Base-by-base conservation (phyloP, 2,797 vertebrate species). In the Coracias cyanogaster region DNA sequence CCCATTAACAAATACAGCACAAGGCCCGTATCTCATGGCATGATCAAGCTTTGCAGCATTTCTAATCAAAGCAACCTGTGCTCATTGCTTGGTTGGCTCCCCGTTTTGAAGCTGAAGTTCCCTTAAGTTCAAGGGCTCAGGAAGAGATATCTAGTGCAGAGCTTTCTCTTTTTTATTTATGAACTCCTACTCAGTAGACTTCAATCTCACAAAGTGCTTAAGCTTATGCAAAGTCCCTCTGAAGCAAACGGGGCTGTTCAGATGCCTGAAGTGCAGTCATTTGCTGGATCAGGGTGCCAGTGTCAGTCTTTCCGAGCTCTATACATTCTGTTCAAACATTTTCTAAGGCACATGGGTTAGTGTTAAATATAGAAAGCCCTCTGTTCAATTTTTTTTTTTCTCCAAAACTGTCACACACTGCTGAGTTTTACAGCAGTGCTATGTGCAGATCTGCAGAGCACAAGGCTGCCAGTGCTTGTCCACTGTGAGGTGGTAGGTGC, bases 191-290 rank as follows among this genome's bases (percentile, higher is more conserved):
- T 93, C 96, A 33, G 58, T 54, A 86, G 90, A 73, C 67, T 74
- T 96, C 83, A 89, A 45, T 66, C 83, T 90, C 46, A n/a, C 83
- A 74, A 77, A 96, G 91, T 43, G 83, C 49, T 91, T 52, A 95
- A 91, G 69, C 86, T 93, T 62, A 94, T 61, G 90, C 88, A 93
- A 80, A 95, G 74, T 37, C 71, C 66, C 93, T 94, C 90, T 94
- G 95, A 93, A 89, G 93, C 35, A 28, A 89, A 54, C 1, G 2
- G 82, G 89, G 82, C 57, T 19, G 5, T 57, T 94, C 90, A 64
- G 52, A 62, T 3, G 21, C 80, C 77, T 70, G 57, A 89, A 43
- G 49, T 10, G 46, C 64, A 81, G 81, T 39, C 86, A 86, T 86
- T 67, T 78, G 81, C 86, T 58, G 86, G 92, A 65, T 77, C 95